Evolutionary conservation across 2,888 invertebrate genomes (phyloP).

Genomic region (Ormyrus nitidulus): DNA sequence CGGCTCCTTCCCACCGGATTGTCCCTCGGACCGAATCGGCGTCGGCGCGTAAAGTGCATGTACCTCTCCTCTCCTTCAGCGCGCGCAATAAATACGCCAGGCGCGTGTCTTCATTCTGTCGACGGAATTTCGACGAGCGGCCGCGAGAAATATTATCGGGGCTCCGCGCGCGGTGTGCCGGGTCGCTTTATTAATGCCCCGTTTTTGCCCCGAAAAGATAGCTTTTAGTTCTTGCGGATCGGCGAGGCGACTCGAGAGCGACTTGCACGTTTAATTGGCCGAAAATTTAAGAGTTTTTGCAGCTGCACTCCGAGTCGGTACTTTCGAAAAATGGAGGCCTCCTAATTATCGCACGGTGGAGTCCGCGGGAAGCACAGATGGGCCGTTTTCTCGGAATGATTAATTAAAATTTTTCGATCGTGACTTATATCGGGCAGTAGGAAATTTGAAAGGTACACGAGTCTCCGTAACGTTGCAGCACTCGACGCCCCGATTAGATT

Average conservation of each 20-base stretch:
- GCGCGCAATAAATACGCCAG: too few relatives aligned
- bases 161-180: neutral
- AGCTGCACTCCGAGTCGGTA: too few relatives aligned
- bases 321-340: neutral
- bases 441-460: neutral
- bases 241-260: neutral
- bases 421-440: too few relatives aligned
- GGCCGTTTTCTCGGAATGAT: neutral
- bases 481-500: neutral
- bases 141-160: conserved; percentile 20
- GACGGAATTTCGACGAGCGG: too few relatives aligned
- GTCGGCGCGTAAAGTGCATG: too few relatives aligned
- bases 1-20: too few relatives aligned
- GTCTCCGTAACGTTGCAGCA: neutral
- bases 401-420: too few relatives aligned
- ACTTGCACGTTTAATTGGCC: conserved; percentile 17
- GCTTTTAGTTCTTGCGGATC: neutral
- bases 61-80: too few relatives aligned
- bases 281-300: neutral
- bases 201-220: neutral
- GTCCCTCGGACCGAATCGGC: too few relatives aligned
- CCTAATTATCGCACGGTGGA: conserved; percentile 17
- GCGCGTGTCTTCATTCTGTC: too few relatives aligned
- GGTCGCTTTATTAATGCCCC: conserved; percentile 21
- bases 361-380: too few relatives aligned